phyloP scores from a whole-genome alignment of 2,113 vertebrate genomes.

The Atherinomorus stipes region DNA sequence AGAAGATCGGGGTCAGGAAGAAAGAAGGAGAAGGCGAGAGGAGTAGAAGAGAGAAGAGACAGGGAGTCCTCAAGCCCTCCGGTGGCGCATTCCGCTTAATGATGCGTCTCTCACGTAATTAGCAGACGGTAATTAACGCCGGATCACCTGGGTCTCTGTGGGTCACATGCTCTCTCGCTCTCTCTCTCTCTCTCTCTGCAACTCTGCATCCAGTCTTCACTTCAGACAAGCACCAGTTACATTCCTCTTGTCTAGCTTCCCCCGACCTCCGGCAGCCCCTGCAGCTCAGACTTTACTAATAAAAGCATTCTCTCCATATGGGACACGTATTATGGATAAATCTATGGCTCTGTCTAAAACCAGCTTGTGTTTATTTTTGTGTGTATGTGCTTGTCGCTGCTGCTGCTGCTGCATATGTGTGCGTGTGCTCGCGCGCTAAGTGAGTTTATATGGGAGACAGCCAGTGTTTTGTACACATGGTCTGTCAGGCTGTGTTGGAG shows the following conservation, averaged over 20 bases:
- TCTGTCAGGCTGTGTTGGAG: slow-evolving; percentile 64
- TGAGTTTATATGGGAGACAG: slow-evolving; percentile 56
- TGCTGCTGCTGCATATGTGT: slow-evolving; percentile 16
- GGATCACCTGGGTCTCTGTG: slow-evolving; percentile 71
- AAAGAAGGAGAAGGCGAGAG: slow-evolving; percentile 56
- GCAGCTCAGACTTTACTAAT: slow-evolving; percentile 49
- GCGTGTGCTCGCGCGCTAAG: background rate
- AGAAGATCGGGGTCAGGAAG: slow-evolving; percentile 80
- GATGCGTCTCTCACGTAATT: slow-evolving; percentile 80
- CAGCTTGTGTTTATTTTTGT: slow-evolving; percentile 68
- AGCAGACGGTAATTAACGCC: slow-evolving; percentile 82
- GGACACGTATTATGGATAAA: slow-evolving; percentile 52
- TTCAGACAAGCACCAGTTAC: slow-evolving; percentile 38
- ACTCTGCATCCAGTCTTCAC: slow-evolving; percentile 21
- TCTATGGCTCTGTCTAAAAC: slow-evolving; percentile 53
- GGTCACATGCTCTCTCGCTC: slow-evolving; percentile 58
- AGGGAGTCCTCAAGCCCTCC: slow-evolving; percentile 70
- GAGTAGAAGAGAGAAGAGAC: slow-evolving; percentile 59
- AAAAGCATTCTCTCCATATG: slow-evolving; percentile 65
- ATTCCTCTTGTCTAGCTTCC: slow-evolving; percentile 27
- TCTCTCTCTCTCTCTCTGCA: slow-evolving; percentile 36
- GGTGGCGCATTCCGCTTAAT: slow-evolving; percentile 75
- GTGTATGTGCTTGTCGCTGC: slow-evolving; percentile 39
- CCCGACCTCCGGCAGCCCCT: slow-evolving; percentile 19
- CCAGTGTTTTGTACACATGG: slow-evolving; percentile 67